phyloP scores from a whole-genome alignment of 2,888 invertebrate genomes.

The Chrysodeixis includens region DNA sequence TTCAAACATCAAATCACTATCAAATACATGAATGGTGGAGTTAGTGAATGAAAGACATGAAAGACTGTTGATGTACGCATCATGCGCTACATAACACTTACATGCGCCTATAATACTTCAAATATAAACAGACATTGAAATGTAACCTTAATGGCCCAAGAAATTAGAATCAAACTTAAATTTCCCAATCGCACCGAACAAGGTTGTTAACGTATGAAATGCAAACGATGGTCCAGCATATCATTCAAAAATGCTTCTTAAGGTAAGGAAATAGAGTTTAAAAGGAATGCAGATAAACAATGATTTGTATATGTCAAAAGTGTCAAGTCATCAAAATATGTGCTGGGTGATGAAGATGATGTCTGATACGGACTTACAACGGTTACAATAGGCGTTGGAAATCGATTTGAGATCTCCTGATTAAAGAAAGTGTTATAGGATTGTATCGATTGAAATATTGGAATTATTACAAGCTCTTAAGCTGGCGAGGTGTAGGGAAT shows the following conservation, averaged over 20 bases:
- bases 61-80: slow-evolving; percentile 72
- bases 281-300: slow-evolving; percentile 6
- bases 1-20: slow-evolving; percentile 64
- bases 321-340: slow-evolving; percentile 75
- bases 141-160: slow-evolving; percentile 17
- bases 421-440: slow-evolving; percentile 64
- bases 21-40: slow-evolving; percentile 76
- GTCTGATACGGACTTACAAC: slow-evolving; percentile 74
- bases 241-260: slow-evolving; percentile 42
- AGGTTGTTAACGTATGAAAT: slow-evolving; percentile 33
- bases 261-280: slow-evolving; percentile 8
- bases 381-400: slow-evolving; percentile 73
- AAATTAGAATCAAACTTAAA: slow-evolving; percentile 20
- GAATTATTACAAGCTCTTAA: slow-evolving; percentile 61
- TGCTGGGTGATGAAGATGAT: slow-evolving; percentile 68
- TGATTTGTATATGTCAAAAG: slow-evolving; percentile 52
- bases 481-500: slow-evolving; percentile 41
- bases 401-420: slow-evolving; percentile 75
- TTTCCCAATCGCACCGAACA: slow-evolving; percentile 20
- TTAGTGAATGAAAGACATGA: slow-evolving; percentile 78
- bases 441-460: slow-evolving; percentile 67
- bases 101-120: slow-evolving; percentile 21
- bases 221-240: slow-evolving; percentile 13
- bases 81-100: slow-evolving; percentile 50
- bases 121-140: slow-evolving; percentile 14